These are phyloP conservation scores for Atta texana DNA, from an alignment of 1,140 invertebrate genomes.

Conservation along the genomic window DNA sequence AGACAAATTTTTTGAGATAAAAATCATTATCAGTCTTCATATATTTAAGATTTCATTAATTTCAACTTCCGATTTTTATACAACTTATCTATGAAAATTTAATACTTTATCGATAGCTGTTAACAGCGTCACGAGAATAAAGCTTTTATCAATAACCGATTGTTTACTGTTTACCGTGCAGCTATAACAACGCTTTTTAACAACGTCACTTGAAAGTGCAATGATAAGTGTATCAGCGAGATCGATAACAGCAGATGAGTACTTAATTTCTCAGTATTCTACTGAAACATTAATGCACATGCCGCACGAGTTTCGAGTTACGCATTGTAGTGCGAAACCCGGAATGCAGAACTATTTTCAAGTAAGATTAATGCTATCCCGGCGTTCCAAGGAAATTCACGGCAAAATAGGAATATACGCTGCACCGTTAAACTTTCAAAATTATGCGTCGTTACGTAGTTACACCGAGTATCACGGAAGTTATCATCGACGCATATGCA, in stretches of 20 bases:
- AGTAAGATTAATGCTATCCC: slow-evolving; percentile 64
- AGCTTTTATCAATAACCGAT: slow-evolving; percentile 6
- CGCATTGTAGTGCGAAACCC: slow-evolving; percentile 63
- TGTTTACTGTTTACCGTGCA: slow-evolving; percentile 14
- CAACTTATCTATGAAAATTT: neutral
- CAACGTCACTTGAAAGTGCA: slow-evolving; percentile 7
- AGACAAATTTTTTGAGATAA: neutral
- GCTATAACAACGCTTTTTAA: slow-evolving; percentile 1
- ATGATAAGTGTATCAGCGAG: slow-evolving; percentile 25
- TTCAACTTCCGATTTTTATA: neutral
- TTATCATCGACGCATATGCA: slow-evolving; percentile 55
- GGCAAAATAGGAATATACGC: slow-evolving; percentile 64
- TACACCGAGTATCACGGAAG: slow-evolving; percentile 60
- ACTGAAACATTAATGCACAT: slow-evolving; percentile 59
- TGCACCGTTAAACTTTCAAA: slow-evolving; percentile 61
- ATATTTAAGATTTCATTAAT: neutral
- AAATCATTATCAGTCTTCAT: neutral
- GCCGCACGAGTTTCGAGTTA: slow-evolving; percentile 60
- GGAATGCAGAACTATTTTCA: slow-evolving; percentile 64
- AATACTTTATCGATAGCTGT: neutral
- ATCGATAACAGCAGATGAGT: slow-evolving; percentile 48
- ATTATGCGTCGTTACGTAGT: slow-evolving; percentile 64
- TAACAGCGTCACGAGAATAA: slow-evolving; percentile 5
- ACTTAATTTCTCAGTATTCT: slow-evolving; percentile 53
- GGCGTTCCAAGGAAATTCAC: slow-evolving; percentile 63